A percentile compares a stretch with the other conserved stretches of the same genome.
Conservation (phyloP, 2,113 vertebrate genomes). For the Cyphomyrus plagiostoma region DNA sequence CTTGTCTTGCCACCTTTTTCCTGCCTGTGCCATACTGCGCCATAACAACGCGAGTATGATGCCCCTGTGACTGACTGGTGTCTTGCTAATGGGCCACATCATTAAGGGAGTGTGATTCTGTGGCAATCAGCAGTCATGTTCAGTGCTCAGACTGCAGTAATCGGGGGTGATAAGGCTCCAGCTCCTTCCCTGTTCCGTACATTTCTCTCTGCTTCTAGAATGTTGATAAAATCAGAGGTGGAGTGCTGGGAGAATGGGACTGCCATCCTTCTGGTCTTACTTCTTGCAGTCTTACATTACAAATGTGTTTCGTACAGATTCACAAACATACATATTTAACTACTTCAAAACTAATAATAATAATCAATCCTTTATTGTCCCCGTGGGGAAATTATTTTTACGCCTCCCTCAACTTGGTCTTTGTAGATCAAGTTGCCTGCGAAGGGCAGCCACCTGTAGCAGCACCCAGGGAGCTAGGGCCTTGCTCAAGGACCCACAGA, state of each 20-base stretch:
- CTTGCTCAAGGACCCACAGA: too few species aligned
- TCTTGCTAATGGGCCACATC: conserved; percentile 18
- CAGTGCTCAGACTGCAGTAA: conserved; percentile 1
- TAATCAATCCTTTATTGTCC: too few species aligned
- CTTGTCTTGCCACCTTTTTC: too few species aligned
- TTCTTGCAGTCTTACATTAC: neutral
- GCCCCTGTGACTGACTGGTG: conserved; percentile 10
- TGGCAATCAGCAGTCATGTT: neutral
- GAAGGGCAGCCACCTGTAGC: too few species aligned
- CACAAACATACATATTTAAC: neutral
- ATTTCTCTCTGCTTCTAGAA: neutral
- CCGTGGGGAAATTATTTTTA: too few species aligned
- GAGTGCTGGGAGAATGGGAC: neutral
- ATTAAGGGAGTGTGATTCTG: conserved; percentile 2
- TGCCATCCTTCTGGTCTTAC: neutral
- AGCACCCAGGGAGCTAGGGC: too few species aligned
- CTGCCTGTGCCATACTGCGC: too few species aligned
- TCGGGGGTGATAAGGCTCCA: too few species aligned
- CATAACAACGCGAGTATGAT: neutral
- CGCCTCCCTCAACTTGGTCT: too few species aligned
- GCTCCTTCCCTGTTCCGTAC: neutral
- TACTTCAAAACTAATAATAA: neutral
- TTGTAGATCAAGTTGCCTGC: too few species aligned
- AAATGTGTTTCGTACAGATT: neutral
- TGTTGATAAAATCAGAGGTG: neutral